A percentile compares a stretch with the other conserved stretches of the same genome.
These are phyloP conservation scores for Vesta saturnalis DNA, from an alignment of 2,888 invertebrate species.

Conservation along the genomic window DNA sequence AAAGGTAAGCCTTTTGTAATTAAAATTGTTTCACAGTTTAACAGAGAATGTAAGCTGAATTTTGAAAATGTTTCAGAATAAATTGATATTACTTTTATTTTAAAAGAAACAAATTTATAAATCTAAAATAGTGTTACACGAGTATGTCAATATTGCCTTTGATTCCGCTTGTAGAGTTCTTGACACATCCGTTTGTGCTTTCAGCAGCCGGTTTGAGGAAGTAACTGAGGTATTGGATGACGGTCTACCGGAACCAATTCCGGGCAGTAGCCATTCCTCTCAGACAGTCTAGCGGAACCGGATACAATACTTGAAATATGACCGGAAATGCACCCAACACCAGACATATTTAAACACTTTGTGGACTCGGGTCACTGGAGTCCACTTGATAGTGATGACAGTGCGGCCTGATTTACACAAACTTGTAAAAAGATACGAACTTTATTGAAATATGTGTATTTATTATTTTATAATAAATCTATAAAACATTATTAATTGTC, in stretches of 20 bases:
- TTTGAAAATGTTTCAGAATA: too few species aligned
- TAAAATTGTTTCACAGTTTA: too few species aligned
- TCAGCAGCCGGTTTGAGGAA: constrained; percentile 59
- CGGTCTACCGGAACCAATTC: constrained; percentile 58
- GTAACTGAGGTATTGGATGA: constrained; percentile 60
- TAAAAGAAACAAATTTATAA: too few species aligned
- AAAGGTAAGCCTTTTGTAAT: constrained; percentile 55
- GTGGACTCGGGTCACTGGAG: constrained; percentile 56
- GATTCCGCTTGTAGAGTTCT: constrained; percentile 4
- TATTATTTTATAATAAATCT: constrained; percentile 20
- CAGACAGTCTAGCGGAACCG: constrained; percentile 57
- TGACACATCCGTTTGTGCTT: constrained; percentile 35
- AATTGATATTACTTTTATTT: too few species aligned
- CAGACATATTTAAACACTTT: constrained; percentile 55
- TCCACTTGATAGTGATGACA: constrained; percentile 51
- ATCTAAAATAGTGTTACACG: too few species aligned
- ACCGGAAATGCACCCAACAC: constrained; percentile 56
- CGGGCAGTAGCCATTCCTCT: constrained; percentile 59
- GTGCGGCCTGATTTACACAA: constrained; percentile 15
- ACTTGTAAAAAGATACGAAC: constrained; percentile 5
- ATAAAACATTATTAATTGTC: constrained; percentile 7
- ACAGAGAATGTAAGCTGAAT: too few species aligned
- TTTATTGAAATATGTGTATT: constrained; percentile 15
- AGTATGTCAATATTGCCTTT: background rate
- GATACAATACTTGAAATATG: constrained; percentile 60